Base-by-base conservation (phyloP, 2,888 invertebrate species). In the Ganaspis brasiliensis region DNA sequence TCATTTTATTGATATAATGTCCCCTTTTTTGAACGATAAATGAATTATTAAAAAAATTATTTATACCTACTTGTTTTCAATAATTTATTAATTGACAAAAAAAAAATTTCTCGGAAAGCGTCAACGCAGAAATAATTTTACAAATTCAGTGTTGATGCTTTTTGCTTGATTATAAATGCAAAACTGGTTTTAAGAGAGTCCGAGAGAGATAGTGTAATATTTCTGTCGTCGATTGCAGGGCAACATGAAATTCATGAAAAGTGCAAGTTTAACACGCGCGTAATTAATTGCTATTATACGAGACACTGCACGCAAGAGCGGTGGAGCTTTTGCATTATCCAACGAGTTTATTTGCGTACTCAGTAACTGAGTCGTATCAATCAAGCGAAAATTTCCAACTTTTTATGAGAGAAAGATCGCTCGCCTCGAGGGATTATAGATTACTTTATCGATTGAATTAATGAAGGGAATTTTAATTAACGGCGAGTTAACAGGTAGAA, bases 261-360 rank as follows among this genome's bases (percentile, higher is more conserved):
- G 45, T 75, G 57, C 71, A 35, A 21, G 24, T 63, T 61, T 35
- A 21, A 45, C 16, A 70, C 70, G 31, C 55, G 9, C 55, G 78
- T 76, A 74, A 76, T 79, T 78, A 76, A 76, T 57, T 57, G 52
- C 45, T 67, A 72, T 74, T 77, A 26, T 57, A 77, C 63, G 45
- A 63, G 70, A 16, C 55, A 21, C 19, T 35, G 56, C 59, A 57
- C 49, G 70, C 24, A 14, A 31, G 45, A 56, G 21, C 16, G 56
- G 31, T 56, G 75, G 14, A 70, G 9, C 26, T 49, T 71, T 59
- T 73, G 16, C 57, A 57, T 12, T 73, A 45, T 56, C 21, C 57
- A 59, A 55, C 72, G 55, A 72, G 55, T 55, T 31, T 37, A 56
- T 72, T 72, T 72, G 35, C 56, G 31, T 31, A 14, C 55, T 12